Evolutionary conservation across 2,113 vertebrate genomes (phyloP).

Genomic region (Anser cygnoides): DNA sequence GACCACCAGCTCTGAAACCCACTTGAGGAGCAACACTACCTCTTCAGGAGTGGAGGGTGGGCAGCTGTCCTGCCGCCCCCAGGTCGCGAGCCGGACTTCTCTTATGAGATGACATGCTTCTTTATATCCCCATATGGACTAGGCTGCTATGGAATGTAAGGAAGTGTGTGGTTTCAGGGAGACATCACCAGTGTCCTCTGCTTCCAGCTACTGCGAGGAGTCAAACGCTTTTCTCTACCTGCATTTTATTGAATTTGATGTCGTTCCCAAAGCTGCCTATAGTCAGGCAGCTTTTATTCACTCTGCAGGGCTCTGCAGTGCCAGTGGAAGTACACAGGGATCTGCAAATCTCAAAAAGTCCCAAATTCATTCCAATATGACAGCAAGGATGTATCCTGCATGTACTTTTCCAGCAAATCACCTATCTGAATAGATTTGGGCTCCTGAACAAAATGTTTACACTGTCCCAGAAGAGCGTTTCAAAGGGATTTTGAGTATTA

Average conservation of each 20-base stretch:
- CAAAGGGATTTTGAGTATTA: neutral
- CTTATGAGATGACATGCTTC: slow-evolving; percentile 92
- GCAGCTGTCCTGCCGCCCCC: neutral
- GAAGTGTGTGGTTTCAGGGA: slow-evolving; percentile 97
- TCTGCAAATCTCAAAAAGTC: neutral
- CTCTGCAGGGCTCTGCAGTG: neutral
- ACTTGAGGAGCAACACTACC: neutral
- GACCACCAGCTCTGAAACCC: neutral
- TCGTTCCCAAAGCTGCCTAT: neutral
- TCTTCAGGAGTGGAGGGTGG: neutral
- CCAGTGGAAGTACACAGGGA: neutral
- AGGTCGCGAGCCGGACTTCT: slow-evolving; percentile 27
- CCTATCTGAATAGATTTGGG: neutral
- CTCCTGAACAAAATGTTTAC: neutral
- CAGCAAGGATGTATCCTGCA: neutral
- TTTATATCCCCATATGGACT: slow-evolving; percentile 99
- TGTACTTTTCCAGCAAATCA: neutral
- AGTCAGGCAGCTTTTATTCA: neutral
- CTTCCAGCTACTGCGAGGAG: neutral
- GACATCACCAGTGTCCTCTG: neutral
- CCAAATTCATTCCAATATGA: neutral
- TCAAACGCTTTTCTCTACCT: neutral
- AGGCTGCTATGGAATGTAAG: slow-evolving; percentile 98
- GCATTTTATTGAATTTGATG: neutral
- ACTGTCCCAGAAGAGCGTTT: neutral